Evolutionary conservation across 2,113 vertebrate species (phyloP), one percentile per base, ranked within the genome.

Genomic region (Misgurnus anguillicaudatus): DNA sequence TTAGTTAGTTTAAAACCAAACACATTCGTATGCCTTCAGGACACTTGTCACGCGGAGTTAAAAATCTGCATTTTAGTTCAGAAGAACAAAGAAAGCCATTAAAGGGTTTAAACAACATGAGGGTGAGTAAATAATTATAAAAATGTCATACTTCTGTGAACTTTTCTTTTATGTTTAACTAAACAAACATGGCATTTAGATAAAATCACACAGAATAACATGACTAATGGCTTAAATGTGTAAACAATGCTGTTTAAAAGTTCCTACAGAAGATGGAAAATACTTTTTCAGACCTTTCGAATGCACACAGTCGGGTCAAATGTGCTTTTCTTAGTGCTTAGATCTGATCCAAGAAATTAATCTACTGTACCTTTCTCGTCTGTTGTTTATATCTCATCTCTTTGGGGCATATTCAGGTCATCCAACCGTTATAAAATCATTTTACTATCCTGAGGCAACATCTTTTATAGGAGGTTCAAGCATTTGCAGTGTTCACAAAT

Each of bases 311-410:
- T 39, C 19, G 64, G 67, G 45, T 5, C n/a, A 9, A n/a, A 71
- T 60, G 48, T 5, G 36, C 45, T 72, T 51, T 61, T 53, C 60
- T 48, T n/a, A 3, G 13, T 58, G 57, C 60, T 64, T 62, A 55
- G 61, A 55, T 63, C 47, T 5, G 45, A 41, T 64, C 69, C 62
- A 45, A 57, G 63, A 80, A 66, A 80, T 74, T 16, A 62, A 45
- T 65, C 70, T 9, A 31, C 24, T 31, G 24, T 31, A 31, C 36
- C 48, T 66, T 65, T 11, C 51, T 74, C 47, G 58, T 66, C 70
- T 66, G 39, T 31, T 19, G 24, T 36, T 73, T 74, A 80, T 48
- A 66, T 73, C 47, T 58, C 51, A 58, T 74, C 38, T 47, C 39
- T 45, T 48, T 19, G 62, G 31, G 57, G 61, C 7, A 21, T 31